Base-by-base conservation (phyloP, 2,888 invertebrate genomes). In the Drosophila neonasuta region DNA sequence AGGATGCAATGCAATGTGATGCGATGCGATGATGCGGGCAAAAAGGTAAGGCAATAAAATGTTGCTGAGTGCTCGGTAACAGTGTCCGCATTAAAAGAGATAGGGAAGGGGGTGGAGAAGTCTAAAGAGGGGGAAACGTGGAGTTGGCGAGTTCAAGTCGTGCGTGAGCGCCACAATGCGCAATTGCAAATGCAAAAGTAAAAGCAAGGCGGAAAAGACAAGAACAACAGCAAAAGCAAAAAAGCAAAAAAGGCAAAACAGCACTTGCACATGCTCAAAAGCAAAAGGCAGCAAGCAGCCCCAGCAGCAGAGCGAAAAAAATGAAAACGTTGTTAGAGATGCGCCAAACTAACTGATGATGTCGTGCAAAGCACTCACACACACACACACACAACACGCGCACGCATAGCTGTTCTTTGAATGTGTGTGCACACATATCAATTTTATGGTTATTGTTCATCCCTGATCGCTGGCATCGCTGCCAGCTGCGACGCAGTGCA, bases 151-250 rank as follows among this genome's bases (percentile, higher is more conserved):
- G 50, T 61, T 59, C 59, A 63, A 41, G 15, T 54, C 52, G 71
- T 71, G 77, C 81, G 84, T 86, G 86, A 84, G 77, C 67, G 63
- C 46, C 62, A 81, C 86, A 81, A 81, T 71, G 73, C 75, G 74
- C 77, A 74, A 65, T 70, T 66, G 73, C 70, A 71, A 66, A 77
- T 36, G 49, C 54, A 20, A 49, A 39, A 39, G 13, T 17, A 57
- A 60, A 54, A 52, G 42, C 29, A 70, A n/a, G 11, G 55, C 42
- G 15, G 20, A 45, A 65, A 50, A 54, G 9, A 20, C 54, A 57
- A n/a, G 44, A 61, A 52, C 15, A 51, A 45, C 20, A 44, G 24
- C 15, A 36, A 59, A 52, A 46, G 13, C 30, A 58, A 24, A 24
- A 24, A 24, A 24, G 24, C 30, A 58, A 24, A 24, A 24, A 24